A percentile compares a stretch with the other conserved stretches of the same genome.
phyloP scores from a whole-genome alignment of 1,140 invertebrate genomes.

The Scaptomyza hsui region DNA sequence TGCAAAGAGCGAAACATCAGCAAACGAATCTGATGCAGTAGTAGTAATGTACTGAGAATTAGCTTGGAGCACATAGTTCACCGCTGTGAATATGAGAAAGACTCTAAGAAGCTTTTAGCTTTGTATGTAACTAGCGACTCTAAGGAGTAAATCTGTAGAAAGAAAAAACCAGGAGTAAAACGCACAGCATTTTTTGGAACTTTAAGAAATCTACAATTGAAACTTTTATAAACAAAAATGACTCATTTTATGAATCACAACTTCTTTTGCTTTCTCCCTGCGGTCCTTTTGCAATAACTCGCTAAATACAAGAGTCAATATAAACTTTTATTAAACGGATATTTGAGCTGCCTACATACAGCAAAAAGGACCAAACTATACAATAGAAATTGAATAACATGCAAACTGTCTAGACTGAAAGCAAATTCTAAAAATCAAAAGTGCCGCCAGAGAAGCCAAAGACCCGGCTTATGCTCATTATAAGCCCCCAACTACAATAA shows the following conservation, averaged over 20 bases:
- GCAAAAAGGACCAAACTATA: neutral
- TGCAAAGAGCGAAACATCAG: neutral
- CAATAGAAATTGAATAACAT: conserved; percentile 6
- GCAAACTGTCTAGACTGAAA: conserved; percentile 64
- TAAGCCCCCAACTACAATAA: conserved; percentile 51
- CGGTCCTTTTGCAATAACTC: neutral
- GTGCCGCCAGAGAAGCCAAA: conserved; percentile 21
- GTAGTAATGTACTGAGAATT: conserved; percentile 6
- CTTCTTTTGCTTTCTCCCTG: neutral
- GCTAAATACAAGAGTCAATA: conserved; percentile 16
- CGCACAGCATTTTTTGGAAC: too few relatives aligned
- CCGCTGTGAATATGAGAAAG: too few relatives aligned
- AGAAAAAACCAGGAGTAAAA: too few relatives aligned
- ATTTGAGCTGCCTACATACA: conserved; percentile 16
- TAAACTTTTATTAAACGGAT: conserved; percentile 33
- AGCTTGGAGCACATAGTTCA: too few relatives aligned
- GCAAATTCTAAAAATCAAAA: conserved; percentile 39
- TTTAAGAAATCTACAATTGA: neutral
- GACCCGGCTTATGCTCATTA: conserved; percentile 32
- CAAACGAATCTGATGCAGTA: neutral
- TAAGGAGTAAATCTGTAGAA: conserved; percentile 8
- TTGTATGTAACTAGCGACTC: too few relatives aligned
- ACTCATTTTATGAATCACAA: conserved; percentile 7
- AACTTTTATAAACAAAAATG: neutral
- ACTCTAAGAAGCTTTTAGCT: too few relatives aligned